Conservation (phyloP, 2,113 vertebrate genomes). For the Gorilla gorilla region DNA sequence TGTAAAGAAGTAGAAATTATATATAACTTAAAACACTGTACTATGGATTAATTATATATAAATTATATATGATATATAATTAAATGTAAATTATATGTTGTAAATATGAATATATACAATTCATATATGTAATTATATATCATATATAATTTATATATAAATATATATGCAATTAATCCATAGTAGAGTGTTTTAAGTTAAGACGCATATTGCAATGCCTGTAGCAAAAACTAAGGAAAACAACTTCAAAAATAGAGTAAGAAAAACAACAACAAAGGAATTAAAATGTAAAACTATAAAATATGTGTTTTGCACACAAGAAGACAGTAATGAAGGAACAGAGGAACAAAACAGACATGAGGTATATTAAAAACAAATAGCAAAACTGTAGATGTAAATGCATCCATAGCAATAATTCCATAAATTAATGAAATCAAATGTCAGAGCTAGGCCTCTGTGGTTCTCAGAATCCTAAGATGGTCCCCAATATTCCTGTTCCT, state of each 20-base stretch:
- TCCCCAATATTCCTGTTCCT: not conserved
- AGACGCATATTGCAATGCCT: not conserved
- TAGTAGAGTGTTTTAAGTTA: not conserved
- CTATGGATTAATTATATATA: no score
- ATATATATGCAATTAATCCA: not conserved
- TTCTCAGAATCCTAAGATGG: not conserved
- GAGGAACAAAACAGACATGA: not conserved
- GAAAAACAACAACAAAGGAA: not conserved
- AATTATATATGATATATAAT: no score
- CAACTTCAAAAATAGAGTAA: not conserved
- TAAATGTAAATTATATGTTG: no score
- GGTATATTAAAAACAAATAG: not conserved
- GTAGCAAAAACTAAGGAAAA: not conserved
- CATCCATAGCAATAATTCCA: not conserved
- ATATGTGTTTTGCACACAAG: not conserved
- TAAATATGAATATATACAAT: no score
- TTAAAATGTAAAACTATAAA: not conserved
- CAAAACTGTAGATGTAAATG: not conserved
- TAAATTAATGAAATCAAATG: not conserved
- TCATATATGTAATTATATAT: no score
- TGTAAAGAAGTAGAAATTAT: no score
- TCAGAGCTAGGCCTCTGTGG: not conserved
- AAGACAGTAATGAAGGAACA: not conserved
- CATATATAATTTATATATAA: no score
- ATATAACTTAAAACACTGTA: no score